phyloP scores from a whole-genome alignment of 2,797 vertebrate species.

The Leptodactylus fallax region DNA sequence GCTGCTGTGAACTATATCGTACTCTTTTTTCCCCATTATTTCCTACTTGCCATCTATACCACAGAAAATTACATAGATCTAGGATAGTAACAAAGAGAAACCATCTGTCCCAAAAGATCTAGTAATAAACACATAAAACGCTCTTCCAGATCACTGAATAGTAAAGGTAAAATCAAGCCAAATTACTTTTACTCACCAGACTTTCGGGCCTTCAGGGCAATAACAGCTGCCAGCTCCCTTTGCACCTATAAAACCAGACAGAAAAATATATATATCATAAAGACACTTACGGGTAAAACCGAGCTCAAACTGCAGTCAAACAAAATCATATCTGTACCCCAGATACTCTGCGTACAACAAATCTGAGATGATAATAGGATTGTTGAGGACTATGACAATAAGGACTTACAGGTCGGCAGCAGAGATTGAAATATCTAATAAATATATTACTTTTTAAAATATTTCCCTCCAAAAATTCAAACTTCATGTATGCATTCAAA shows the following conservation, averaged over 20 bases:
- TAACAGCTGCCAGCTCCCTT: slow-evolving; percentile 90
- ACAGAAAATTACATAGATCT: too few relatives aligned
- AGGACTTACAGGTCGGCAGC: background rate
- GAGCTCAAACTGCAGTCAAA: slow-evolving; percentile 9
- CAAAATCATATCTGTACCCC: background rate
- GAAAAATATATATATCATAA: slow-evolving; percentile 33
- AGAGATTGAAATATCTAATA: background rate
- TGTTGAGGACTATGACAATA: background rate
- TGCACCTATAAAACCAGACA: slow-evolving; percentile 83
- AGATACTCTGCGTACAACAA: background rate
- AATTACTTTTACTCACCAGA: slow-evolving; percentile 78
- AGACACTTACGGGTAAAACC: slow-evolving; percentile 28
- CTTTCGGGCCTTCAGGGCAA: slow-evolving; percentile 93
- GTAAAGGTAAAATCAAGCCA: background rate
- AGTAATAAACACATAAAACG: background rate
- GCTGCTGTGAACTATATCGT: too few relatives aligned
- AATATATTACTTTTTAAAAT: background rate
- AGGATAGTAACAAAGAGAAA: background rate
- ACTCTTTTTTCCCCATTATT: too few relatives aligned
- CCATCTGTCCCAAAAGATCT: background rate
- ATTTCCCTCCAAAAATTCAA: background rate
- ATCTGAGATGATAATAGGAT: background rate
- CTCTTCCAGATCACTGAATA: background rate
- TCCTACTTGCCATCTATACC: too few relatives aligned
- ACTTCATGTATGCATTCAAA: too few relatives aligned